These are phyloP conservation scores for Nomada goodeniana DNA, from an alignment of 2,888 invertebrate species.

Conservation along the genomic window DNA sequence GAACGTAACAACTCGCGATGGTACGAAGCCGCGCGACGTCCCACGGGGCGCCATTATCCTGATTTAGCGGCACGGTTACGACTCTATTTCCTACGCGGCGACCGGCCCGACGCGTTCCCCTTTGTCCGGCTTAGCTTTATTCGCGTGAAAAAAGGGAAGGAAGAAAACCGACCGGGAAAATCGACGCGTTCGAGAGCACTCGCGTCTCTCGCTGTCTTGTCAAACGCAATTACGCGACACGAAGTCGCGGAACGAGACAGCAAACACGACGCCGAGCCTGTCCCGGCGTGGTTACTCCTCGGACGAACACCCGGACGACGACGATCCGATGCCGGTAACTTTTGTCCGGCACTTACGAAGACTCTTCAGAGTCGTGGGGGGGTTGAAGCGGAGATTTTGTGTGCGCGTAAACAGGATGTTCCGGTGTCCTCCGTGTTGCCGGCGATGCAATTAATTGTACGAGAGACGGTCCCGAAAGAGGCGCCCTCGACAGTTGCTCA, in stretches of 20 bases:
- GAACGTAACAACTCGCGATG: slow-evolving; percentile 74
- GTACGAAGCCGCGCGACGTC: slow-evolving; percentile 64
- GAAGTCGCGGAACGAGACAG: not conserved
- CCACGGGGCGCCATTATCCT: slow-evolving; percentile 81
- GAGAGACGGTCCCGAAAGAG: not conserved
- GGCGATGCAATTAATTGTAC: slow-evolving; percentile 19
- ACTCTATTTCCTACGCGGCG: slow-evolving; percentile 65
- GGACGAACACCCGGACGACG: not conserved
- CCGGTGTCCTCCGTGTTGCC: not conserved
- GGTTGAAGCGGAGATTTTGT: not conserved
- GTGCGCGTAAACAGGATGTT: not conserved
- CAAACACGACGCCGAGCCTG: not conserved
- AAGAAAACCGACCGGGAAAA: slow-evolving; percentile 25
- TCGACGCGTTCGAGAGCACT: slow-evolving; percentile 50
- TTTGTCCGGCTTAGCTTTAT: slow-evolving; percentile 64
- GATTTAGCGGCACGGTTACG: slow-evolving; percentile 77
- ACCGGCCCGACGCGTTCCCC: slow-evolving; percentile 31
- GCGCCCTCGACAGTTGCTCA: not conserved
- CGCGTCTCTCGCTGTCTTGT: slow-evolving; percentile 5
- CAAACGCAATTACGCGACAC: slow-evolving; percentile 45
- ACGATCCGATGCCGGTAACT: not conserved
- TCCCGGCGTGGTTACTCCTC: not conserved
- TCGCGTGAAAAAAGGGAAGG: slow-evolving; percentile 42
- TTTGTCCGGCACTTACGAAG: not conserved
- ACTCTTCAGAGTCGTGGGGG: not conserved